phyloP scores from a whole-genome alignment of 2,888 invertebrate genomes.

The Nycteola revayana region DNA sequence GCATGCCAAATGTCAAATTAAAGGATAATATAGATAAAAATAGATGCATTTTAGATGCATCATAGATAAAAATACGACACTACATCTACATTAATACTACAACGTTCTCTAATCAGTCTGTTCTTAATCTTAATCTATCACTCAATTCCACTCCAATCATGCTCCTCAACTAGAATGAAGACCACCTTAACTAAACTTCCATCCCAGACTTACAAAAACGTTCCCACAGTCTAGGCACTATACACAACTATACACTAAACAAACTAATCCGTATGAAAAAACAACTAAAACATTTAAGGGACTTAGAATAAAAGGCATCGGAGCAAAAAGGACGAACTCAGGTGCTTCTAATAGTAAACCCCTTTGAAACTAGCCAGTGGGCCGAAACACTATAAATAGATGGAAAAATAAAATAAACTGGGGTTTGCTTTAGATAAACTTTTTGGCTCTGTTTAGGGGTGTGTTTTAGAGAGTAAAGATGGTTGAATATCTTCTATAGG shows the following conservation, averaged over 20 bases:
- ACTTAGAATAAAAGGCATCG: conserved; percentile 28
- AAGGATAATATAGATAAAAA: no score
- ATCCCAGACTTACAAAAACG: background rate
- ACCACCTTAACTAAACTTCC: background rate
- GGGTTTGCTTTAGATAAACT: background rate
- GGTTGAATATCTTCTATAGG: no score
- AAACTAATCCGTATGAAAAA: conserved; percentile 16
- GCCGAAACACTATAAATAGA: background rate
- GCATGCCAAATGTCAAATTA: no score
- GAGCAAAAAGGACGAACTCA: conserved; percentile 38
- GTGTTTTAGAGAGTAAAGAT: no score
- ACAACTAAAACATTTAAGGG: conserved; percentile 13
- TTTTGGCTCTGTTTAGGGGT: no score
- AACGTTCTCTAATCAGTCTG: no score
- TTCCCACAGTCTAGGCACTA: conserved; percentile 1
- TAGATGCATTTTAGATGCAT: no score
- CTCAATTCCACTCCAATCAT: no score
- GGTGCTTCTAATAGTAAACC: conserved; percentile 60
- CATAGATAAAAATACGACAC: no score
- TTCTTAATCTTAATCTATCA: no score
- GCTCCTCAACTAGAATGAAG: no score
- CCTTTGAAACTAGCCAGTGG: conserved; percentile 67
- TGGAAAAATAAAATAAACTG: background rate
- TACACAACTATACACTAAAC: conserved; percentile 5
- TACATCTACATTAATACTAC: no score